These are phyloP conservation scores for Drosophila funebris DNA, from an alignment of 1,140 invertebrate genomes.

Conservation along the genomic window DNA sequence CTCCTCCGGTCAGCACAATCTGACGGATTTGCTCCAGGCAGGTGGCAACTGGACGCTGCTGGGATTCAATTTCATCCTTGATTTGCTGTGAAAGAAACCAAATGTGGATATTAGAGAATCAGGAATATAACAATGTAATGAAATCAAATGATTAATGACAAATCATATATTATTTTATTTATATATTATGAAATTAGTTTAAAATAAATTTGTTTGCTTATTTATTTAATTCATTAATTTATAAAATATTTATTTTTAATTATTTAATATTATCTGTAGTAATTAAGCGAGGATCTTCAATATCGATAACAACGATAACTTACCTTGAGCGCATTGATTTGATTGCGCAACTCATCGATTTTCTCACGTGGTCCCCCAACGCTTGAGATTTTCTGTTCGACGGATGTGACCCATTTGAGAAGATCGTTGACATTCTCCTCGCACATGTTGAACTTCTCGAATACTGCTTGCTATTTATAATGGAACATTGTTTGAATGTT, in stretches of 20 bases:
- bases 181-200: too few relatives aligned
- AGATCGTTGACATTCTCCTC: conserved; percentile 93
- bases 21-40: conserved; percentile 96
- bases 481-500: conserved; percentile 15
- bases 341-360: conserved; percentile 93
- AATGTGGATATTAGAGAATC: not conserved
- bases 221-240: too few relatives aligned
- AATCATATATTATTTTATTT: too few relatives aligned
- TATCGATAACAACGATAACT: conserved; percentile 6
- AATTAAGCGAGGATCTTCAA: too few relatives aligned
- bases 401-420: conserved; percentile 93
- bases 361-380: conserved; percentile 95
- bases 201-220: too few relatives aligned
- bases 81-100: conserved; percentile 87
- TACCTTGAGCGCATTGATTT: conserved; percentile 95
- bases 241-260: too few relatives aligned
- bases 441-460: conserved; percentile 96
- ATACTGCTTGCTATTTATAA: conserved; percentile 92
- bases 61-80: conserved; percentile 95
- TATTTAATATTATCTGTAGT: too few relatives aligned
- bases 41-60: conserved; percentile 92
- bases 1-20: conserved; percentile 93
- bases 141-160: too few relatives aligned
- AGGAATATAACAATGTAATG: too few relatives aligned
- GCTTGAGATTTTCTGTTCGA: conserved; percentile 94